Conservation (phyloP, 2,797 vertebrate genomes). For the Paratrypauchen microcephalus region DNA sequence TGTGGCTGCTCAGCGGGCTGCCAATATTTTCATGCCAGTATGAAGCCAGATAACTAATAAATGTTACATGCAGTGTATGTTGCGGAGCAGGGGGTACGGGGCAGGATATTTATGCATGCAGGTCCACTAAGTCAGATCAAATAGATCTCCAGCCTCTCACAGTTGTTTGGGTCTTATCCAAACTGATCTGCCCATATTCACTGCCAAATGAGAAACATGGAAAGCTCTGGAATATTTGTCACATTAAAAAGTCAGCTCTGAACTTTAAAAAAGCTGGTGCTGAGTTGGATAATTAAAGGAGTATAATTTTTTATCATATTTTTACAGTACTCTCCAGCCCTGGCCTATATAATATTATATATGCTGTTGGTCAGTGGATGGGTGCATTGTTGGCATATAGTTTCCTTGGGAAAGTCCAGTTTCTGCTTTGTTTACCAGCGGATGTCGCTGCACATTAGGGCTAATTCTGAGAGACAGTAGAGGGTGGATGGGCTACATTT, state of each 20-base stretch:
- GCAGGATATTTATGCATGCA: conserved; percentile 40
- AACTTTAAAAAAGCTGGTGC: not conserved
- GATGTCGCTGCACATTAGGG: conserved; percentile 62
- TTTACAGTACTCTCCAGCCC: not conserved
- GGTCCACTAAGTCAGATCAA: conserved; percentile 48
- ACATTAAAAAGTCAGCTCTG: conserved; percentile 7
- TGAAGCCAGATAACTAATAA: conserved; percentile 49
- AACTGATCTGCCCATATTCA: conserved; percentile 27
- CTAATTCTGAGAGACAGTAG: conserved; percentile 46
- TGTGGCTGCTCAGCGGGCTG: conserved; percentile 48
- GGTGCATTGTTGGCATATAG: conserved; percentile 49
- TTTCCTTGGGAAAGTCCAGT: conserved; percentile 58
- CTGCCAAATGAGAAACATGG: conserved; percentile 42
- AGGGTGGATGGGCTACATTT: conserved; percentile 53
- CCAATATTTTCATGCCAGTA: conserved; percentile 38
- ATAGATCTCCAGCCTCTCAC: conserved; percentile 40
- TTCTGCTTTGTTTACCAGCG: conserved; percentile 48
- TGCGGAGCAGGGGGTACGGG: conserved; percentile 10
- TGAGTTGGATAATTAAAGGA: conserved; percentile 1
- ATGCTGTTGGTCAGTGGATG: conserved; percentile 25
- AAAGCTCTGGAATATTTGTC: conserved; percentile 23
- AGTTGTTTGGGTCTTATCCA: conserved; percentile 26
- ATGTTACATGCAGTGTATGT: conserved; percentile 38
- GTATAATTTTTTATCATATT: not conserved
- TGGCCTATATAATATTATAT: not conserved